Conservation (phyloP, 2,888 invertebrate genomes). For the Germaria angustata region DNA sequence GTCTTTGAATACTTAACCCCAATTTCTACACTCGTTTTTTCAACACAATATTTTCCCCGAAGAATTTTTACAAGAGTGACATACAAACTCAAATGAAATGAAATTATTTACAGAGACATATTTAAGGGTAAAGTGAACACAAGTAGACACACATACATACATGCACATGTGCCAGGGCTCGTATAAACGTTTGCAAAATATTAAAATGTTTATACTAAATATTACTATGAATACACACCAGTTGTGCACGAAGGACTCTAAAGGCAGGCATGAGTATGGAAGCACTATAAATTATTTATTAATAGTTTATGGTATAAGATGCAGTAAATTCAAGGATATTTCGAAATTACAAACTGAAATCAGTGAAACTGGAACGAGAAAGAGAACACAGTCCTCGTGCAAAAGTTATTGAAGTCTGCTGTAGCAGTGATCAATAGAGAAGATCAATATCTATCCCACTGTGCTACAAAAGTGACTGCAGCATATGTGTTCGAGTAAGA, state of each 20-base stretch:
- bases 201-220: neutral
- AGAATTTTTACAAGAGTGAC: neutral
- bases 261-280: neutral
- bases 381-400: neutral
- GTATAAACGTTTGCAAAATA: neutral
- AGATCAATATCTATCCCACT: no score
- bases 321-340: neutral
- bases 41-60: conserved; percentile 16
- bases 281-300: neutral
- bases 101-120: neutral
- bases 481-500: no score
- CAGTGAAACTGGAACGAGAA: neutral
- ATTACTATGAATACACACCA: no score
- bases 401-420: no score
- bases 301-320: neutral
- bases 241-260: neutral
- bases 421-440: no score
- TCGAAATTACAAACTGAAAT: neutral
- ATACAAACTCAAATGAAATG: neutral
- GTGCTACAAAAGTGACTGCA: no score
- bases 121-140: neutral
- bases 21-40: conserved; percentile 36
- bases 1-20: conserved; percentile 38
- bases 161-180: neutral
- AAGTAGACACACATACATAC: neutral